Conservation (phyloP, 1,140 invertebrate species). For the Helicoverpa armigera region DNA sequence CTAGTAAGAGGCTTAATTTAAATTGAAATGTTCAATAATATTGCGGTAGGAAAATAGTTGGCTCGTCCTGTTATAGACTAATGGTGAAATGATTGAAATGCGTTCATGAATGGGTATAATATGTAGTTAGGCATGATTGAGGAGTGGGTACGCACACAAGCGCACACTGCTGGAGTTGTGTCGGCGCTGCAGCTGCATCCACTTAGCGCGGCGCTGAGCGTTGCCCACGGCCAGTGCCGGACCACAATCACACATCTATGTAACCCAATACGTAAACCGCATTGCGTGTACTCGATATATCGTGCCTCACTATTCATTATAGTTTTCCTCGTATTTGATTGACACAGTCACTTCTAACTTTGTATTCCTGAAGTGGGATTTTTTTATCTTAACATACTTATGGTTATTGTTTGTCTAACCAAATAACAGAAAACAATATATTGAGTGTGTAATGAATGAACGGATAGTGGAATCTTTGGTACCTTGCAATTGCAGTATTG, state of each 20-base stretch:
- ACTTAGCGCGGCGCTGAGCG: constrained; percentile 43
- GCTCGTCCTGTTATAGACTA: no score
- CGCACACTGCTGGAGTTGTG: constrained; percentile 28
- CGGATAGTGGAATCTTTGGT: no score
- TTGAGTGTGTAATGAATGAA: no score
- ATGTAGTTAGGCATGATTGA: background rate
- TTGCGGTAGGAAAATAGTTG: no score
- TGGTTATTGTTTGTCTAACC: background rate
- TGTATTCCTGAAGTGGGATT: background rate
- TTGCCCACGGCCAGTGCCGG: background rate
- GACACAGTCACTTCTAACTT: constrained; percentile 5
- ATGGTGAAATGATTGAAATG: no score
- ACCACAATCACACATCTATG: constrained; percentile 49
- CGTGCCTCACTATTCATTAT: constrained; percentile 38
- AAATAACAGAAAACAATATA: no score
- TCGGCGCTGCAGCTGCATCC: constrained; percentile 9
- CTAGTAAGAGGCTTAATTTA: no score
- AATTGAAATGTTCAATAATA: no score
- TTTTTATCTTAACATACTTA: background rate
- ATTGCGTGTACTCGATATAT: constrained; percentile 39
- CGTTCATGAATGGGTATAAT: no score
- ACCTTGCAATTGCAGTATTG: no score
- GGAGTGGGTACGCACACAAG: background rate
- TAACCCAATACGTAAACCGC: constrained; percentile 58
- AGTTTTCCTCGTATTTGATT: constrained; percentile 37